Conservation (phyloP, 2,888 invertebrate species). For the Antheraea assamensis region DNA sequence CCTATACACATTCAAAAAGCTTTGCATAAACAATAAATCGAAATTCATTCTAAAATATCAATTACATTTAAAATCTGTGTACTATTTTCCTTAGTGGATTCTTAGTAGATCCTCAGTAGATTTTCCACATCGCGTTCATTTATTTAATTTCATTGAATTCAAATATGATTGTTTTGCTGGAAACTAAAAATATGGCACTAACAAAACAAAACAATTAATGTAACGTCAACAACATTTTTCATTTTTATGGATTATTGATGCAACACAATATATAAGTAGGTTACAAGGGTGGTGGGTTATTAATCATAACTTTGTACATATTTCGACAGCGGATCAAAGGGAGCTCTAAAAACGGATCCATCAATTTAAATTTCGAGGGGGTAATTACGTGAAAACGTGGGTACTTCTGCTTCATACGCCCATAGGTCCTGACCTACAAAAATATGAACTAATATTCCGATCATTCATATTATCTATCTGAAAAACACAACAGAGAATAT, state of each 20-base stretch:
- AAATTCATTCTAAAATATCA: not conserved
- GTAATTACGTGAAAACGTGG: not conserved
- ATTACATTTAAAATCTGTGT: not conserved
- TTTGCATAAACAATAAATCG: too few relatives aligned
- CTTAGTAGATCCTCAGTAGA: too few relatives aligned
- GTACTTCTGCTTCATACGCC: not conserved
- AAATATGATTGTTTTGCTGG: not conserved
- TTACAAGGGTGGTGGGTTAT: not conserved
- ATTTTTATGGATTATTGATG: not conserved
- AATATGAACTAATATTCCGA: not conserved
- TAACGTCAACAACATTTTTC: not conserved
- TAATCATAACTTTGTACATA: constrained; percentile 8
- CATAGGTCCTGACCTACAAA: not conserved
- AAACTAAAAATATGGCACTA: not conserved
- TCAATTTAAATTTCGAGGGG: not conserved
- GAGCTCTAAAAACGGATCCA: not conserved
- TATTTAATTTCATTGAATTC: not conserved
- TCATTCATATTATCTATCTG: not conserved
- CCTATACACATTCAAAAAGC: too few relatives aligned
- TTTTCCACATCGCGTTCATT: not conserved
- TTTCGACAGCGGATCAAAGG: not conserved
- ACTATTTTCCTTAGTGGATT: not conserved
- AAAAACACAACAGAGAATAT: too few relatives aligned
- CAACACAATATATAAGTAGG: not conserved
- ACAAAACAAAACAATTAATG: not conserved